Percentiles rank a stretch among this genome's conserved stretches.
Conservation (phyloP, 2,113 vertebrate species). For the Opisthocomus hoazin region DNA sequence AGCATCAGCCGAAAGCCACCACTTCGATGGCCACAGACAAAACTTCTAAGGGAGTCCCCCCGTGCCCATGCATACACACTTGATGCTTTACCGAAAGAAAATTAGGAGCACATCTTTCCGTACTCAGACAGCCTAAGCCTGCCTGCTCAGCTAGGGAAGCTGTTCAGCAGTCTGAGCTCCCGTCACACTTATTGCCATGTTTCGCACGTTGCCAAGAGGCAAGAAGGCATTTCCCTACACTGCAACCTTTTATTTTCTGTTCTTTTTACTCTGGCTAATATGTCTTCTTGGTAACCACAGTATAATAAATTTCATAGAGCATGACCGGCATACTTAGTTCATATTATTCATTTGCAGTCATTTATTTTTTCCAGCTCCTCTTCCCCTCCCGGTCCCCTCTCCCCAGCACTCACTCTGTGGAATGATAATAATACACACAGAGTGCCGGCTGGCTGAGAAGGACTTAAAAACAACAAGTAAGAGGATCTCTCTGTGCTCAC, state of each 20-base stretch:
- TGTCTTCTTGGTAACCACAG: slow-evolving; percentile 66
- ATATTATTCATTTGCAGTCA: slow-evolving; percentile 69
- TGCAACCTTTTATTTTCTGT: slow-evolving; percentile 58
- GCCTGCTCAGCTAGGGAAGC: background rate
- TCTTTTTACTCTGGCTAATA: slow-evolving; percentile 59
- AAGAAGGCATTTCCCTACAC: slow-evolving; percentile 61
- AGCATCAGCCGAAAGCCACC: background rate
- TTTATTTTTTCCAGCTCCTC: slow-evolving; percentile 64
- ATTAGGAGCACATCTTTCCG: background rate
- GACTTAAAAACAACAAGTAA: slow-evolving; percentile 57
- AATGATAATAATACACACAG: slow-evolving; percentile 65
- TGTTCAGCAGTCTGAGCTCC: slow-evolving; percentile 10
- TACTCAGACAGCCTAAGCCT: background rate
- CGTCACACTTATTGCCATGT: slow-evolving; percentile 15
- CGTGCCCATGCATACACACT: accelerated
- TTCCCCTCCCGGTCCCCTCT: background rate
- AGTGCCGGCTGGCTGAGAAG: slow-evolving; percentile 33
- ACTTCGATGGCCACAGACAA: background rate
- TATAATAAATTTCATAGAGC: slow-evolving; percentile 73
- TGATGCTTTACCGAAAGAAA: background rate
- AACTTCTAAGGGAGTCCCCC: background rate
- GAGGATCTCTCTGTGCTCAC: slow-evolving; percentile 80
- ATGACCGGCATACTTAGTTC: slow-evolving; percentile 69
- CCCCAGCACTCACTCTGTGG: slow-evolving; percentile 6
- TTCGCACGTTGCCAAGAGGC: slow-evolving; percentile 29